Evolutionary conservation across 2,113 vertebrate species (phyloP).

Genomic region (Lota lota): DNA sequence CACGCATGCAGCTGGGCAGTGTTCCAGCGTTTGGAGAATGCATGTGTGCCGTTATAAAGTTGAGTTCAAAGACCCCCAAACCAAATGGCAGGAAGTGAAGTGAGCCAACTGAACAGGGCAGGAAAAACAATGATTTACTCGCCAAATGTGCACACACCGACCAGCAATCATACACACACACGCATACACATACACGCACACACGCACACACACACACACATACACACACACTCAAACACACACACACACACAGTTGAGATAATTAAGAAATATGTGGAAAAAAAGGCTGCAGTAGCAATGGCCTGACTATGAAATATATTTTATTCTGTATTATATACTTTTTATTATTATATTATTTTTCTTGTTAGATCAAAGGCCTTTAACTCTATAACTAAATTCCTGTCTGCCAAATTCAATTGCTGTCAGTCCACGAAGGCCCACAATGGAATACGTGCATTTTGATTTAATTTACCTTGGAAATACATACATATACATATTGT

Average conservation of each 20-base stretch:
- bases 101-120: too few relatives aligned
- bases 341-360: slow-evolving; percentile 81
- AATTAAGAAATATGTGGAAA: slow-evolving; percentile 11
- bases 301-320: slow-evolving; percentile 37
- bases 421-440: slow-evolving; percentile 85
- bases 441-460: slow-evolving; percentile 96
- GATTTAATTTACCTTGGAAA: slow-evolving; percentile 95
- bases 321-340: slow-evolving; percentile 76
- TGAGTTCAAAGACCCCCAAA: neutral
- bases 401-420: slow-evolving; percentile 98
- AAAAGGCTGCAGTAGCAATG: slow-evolving; percentile 11
- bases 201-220: slow-evolving; percentile 10
- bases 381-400: slow-evolving; percentile 99
- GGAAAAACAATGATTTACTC: too few relatives aligned
- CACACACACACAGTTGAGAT: neutral
- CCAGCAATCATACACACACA: slow-evolving; percentile 3
- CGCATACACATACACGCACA: slow-evolving; percentile 8
- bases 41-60: neutral
- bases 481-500: slow-evolving; percentile 99
- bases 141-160: neutral
- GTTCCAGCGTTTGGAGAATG: neutral
- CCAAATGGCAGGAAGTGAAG: neutral
- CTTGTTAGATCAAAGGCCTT: slow-evolving; percentile 92
- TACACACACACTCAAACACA: slow-evolving; percentile 16
- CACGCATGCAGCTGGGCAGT: neutral